Base-by-base conservation (phyloP, 1,140 invertebrate genomes). In the Drosophila auraria region DNA sequence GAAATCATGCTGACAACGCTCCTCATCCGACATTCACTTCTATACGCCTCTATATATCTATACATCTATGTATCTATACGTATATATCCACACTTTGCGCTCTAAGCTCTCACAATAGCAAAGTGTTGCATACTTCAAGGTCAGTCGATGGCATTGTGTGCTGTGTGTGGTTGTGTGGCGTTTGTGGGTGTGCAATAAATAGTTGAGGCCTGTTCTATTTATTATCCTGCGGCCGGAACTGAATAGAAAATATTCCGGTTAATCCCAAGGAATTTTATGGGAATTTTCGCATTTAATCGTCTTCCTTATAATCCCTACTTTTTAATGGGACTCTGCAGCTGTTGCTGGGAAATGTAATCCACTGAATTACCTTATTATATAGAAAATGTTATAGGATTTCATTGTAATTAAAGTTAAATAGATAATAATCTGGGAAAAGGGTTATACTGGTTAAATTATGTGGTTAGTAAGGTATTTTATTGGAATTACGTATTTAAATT, bases 111-210 rank as follows among this genome's bases (percentile, higher is more conserved):
- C 51, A 65, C 62, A 78, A 82, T 73, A 27, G 57, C 60, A 87
- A 81, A 84, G 86, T 83, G 86, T 87, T 90, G 84, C 84, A 87
- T 79, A 84, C 84, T 89, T 89, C 84, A 87, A 87, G 84, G 84
- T 87, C 84, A 87, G 69, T 42, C 17, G 45, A 27, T 64, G 66
- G 25, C 63, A 60, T 74, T 56, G 56, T 65, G 45, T 53, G 14
- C 44, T 25, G 54, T 27, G 38, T 23, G 33, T 15, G 50, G 44
- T 36, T 27, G 51, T 12, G 40, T 23, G 68, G 25, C 44, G n/a
- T 36, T 42, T 36, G 33, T 44, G 73, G 42, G 53, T 59, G 36
- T 66, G 60, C 63, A 62, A 72, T 72, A 72, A 72, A 72, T 70
- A 58, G 53, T 44, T 27, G 38, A 56, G 47, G 68, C 68, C 70